Evolutionary conservation across 2,113 vertebrate genomes (phyloP).

Genomic region (Charadrius vociferus): DNA sequence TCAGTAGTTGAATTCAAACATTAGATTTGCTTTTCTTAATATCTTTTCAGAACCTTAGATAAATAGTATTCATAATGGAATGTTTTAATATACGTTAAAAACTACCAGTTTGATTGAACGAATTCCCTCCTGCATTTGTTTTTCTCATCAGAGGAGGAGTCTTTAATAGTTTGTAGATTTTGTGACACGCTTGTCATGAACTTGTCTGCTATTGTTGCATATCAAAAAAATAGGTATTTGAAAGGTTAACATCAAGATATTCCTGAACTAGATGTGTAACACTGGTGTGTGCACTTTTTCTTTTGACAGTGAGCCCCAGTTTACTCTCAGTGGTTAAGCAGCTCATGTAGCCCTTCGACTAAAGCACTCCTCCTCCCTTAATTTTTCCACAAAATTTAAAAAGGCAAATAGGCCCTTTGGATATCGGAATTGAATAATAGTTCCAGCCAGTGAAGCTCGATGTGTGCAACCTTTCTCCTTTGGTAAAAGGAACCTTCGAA

Average conservation of each 20-base stretch:
- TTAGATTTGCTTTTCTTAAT: neutral
- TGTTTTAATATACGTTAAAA: neutral
- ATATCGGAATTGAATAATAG: neutral
- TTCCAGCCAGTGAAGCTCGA: rapidly evolving
- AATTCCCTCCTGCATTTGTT: neutral
- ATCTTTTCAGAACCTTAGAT: neutral
- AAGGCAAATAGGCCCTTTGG: neutral
- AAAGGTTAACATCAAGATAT: neutral
- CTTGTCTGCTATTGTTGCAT: neutral
- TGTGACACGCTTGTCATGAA: neutral
- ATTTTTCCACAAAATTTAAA: neutral
- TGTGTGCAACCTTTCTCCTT: neutral
- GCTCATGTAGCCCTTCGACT: neutral
- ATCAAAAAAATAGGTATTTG: neutral
- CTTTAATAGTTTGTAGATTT: neutral
- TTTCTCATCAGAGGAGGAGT: neutral
- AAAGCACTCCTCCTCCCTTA: neutral
- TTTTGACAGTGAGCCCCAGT: neutral
- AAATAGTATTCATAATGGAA: neutral
- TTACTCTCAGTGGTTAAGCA: neutral
- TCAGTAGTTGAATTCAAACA: neutral
- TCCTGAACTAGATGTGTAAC: neutral
- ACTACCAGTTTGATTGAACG: neutral
- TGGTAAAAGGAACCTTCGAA: neutral
- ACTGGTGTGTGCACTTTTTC: neutral